phyloP scores from a whole-genome alignment of 2,113 vertebrate genomes.

The Pelodiscus sinensis region DNA sequence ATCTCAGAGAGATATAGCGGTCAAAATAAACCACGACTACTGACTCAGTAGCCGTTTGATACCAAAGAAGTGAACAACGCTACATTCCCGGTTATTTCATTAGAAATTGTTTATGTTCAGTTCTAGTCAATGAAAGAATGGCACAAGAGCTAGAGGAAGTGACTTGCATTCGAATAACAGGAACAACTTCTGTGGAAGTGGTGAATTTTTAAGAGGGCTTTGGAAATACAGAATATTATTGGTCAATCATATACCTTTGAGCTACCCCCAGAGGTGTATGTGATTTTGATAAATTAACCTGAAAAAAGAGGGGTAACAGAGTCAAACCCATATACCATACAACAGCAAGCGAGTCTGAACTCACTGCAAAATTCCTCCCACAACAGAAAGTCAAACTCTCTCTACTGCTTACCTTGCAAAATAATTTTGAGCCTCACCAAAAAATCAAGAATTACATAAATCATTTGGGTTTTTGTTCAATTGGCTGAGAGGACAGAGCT shows the following conservation, averaged over 20 bases:
- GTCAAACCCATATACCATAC: constrained; percentile 45
- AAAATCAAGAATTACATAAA: constrained; percentile 72
- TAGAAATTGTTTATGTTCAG: not conserved
- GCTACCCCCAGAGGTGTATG: constrained; percentile 62
- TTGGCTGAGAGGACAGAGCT: not conserved
- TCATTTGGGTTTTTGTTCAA: not conserved
- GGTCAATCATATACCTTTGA: constrained; percentile 79
- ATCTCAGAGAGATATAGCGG: not conserved
- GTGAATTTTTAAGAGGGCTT: constrained; percentile 59
- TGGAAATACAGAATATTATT: constrained; percentile 64
- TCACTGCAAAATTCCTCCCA: constrained; percentile 60
- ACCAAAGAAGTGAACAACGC: not conserved
- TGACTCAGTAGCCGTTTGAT: not conserved
- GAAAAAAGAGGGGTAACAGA: constrained; percentile 61
- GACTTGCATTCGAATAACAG: constrained; percentile 53
- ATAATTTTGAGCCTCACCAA: constrained; percentile 74
- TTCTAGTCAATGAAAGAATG: constrained; percentile 18
- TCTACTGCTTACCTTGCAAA: constrained; percentile 66
- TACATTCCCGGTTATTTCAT: constrained; percentile 1
- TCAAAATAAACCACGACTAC: constrained; percentile 27
- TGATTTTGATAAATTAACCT: constrained; percentile 78
- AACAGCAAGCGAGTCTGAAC: constrained; percentile 55
- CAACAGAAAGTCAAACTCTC: constrained; percentile 69
- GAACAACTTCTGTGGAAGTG: constrained; percentile 61
- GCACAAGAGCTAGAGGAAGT: constrained; percentile 5